These are phyloP conservation scores for Axinella damicornis DNA, from an alignment of 37 sponge, comb jelly and placozoan species.

Conservation along the genomic window DNA sequence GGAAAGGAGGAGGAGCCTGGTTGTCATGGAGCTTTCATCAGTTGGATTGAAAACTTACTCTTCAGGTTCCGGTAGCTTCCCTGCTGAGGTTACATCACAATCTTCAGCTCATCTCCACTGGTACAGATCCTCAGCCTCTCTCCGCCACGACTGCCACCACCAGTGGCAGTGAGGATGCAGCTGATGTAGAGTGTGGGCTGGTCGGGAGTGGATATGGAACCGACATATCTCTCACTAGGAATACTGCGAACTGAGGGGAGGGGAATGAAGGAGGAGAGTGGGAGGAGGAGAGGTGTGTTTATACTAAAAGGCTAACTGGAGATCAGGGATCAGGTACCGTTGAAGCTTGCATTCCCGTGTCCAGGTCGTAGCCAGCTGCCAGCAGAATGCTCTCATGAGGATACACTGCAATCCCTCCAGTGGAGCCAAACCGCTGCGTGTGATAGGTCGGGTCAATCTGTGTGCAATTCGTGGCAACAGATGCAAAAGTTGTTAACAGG, in stretches of 20 bases:
- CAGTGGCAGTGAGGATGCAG: not conserved
- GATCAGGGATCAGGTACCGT: too few relatives aligned
- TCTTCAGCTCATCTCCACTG: not conserved
- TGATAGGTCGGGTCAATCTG: not conserved
- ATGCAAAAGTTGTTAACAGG: too few relatives aligned
- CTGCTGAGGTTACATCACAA: not conserved
- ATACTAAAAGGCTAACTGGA: too few relatives aligned
- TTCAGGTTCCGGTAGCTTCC: not conserved
- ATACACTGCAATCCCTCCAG: not conserved
- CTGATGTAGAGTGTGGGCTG: not conserved
- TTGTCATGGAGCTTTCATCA: too few relatives aligned
- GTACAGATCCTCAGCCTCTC: not conserved
- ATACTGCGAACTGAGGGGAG: conserved; percentile 6
- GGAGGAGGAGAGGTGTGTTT: too few relatives aligned
- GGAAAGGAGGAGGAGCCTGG: too few relatives aligned
- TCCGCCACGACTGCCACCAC: not conserved
- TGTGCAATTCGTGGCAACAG: not conserved
- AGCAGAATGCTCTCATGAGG: not conserved
- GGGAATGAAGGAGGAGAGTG: too few relatives aligned
- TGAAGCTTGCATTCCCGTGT: not conserved
- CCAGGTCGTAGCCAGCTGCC: not conserved
- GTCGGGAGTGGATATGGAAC: not conserved
- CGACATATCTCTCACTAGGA: not conserved
- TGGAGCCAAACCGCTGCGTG: conserved; percentile 2
- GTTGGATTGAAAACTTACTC: not conserved